Evolutionary conservation across 2,113 vertebrate species (phyloP).

Genomic region (Thalassoma bifasciatum): DNA sequence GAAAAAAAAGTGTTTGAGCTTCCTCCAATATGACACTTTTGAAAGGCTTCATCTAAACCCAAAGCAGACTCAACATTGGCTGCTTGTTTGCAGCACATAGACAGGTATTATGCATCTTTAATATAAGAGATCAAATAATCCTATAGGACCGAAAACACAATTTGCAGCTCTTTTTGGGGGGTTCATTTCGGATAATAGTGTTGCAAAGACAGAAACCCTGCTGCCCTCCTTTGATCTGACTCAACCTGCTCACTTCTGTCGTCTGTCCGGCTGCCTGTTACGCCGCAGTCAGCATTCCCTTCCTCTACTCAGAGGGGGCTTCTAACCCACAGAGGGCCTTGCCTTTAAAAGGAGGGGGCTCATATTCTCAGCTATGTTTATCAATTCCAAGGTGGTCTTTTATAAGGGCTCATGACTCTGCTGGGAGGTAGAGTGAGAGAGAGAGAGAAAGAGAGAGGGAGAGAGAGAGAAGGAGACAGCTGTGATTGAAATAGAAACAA

Average conservation of each 20-base stretch:
- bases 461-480: slow-evolving; percentile 57
- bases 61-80: background rate
- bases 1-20: background rate
- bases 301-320: slow-evolving; percentile 44
- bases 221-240: background rate
- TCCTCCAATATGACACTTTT: background rate
- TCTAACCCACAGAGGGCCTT: slow-evolving; percentile 53
- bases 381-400: slow-evolving; percentile 82
- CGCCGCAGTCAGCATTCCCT: slow-evolving; percentile 80
- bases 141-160: background rate
- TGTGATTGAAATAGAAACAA: slow-evolving; percentile 72
- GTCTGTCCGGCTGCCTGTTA: slow-evolving; percentile 58
- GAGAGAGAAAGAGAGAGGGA: slow-evolving; percentile 22
- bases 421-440: slow-evolving; percentile 34
- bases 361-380: slow-evolving; percentile 82
- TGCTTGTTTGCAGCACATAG: background rate
- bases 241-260: slow-evolving; percentile 2
- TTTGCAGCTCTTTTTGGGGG: background rate
- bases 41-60: background rate
- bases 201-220: slow-evolving; percentile 29
- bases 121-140: too few relatives aligned
- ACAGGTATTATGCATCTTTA: background rate
- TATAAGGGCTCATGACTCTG: slow-evolving; percentile 64
- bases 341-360: slow-evolving; percentile 84
- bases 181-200: background rate